Evolutionary conservation across 2,888 invertebrate species (phyloP), one percentile per base, ranked within the genome.

Genomic region (Drosophila merina): DNA sequence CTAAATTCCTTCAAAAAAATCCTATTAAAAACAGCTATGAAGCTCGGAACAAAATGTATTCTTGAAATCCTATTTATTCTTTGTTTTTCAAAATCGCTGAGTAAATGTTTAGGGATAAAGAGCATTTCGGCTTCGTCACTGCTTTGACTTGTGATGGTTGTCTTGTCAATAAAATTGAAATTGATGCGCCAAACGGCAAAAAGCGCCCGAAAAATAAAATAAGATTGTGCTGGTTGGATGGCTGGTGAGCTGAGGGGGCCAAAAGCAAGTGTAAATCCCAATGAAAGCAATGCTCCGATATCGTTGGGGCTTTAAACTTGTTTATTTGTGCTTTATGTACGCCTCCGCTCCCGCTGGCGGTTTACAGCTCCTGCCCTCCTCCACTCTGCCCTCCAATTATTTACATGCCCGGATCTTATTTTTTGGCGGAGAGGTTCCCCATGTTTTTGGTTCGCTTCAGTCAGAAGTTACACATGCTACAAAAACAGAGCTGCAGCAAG

Each of bases 91-190:
- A 20, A 20, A 20, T 20, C 20, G 20, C 20, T 20, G 20, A 20
- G 20, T 20, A 20, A 20, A 20, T 20, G 20, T 20, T 10, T 31
- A 10, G 6, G 9, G 9, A 9, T 36, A 31, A 31, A 85, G 79
- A 26, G 86, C 67, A 82, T 64, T 74, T 14, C 36, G 7, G 33
- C 9, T 48, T 63, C 45, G 5, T 6, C 9, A 20, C 1, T 3
- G 6, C n/a, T 30, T 10, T 1, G 9, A 3, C 40, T 20, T 14
- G 40, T 52, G 66, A 47, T 45, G 54, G 62, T 52, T 67, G 74
- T 66, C 60, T 78, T 83, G 86, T 80, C 84, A 86, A 86, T 84
- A 85, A 85, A 85, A 86, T 88, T 81, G 86, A 86, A 85, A 85
- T 85, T 88, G 84, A 88, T 88, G 88, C 88, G 86, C 59, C 81